phyloP scores from a whole-genome alignment of 2,888 invertebrate genomes.

The Drosophila ezoana region DNA sequence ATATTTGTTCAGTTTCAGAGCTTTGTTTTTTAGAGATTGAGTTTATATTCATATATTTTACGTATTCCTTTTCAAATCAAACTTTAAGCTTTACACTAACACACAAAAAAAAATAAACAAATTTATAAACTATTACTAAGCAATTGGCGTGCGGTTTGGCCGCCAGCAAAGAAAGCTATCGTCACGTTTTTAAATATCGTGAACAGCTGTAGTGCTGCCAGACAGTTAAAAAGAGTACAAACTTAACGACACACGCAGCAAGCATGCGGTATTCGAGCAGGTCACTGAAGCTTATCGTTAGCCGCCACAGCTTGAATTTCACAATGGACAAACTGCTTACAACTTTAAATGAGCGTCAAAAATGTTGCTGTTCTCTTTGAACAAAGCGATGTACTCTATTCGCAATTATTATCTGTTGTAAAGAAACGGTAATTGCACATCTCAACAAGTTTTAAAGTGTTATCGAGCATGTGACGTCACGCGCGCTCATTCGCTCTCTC shows the following conservation, averaged over 20 bases:
- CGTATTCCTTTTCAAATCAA: no score
- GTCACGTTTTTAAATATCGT: constrained; percentile 4
- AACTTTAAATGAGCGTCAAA: not conserved
- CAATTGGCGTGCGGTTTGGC: not conserved
- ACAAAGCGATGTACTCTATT: not conserved
- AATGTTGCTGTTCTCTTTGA: no score
- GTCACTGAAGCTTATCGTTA: constrained; percentile 8
- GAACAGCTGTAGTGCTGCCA: constrained; percentile 23
- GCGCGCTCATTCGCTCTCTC: not conserved
- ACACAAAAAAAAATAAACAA: not conserved
- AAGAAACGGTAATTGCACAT: no score
- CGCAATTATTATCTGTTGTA: not conserved
- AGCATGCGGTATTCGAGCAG: not conserved
- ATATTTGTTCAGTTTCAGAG: not conserved
- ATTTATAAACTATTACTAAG: not conserved
- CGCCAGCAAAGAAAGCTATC: constrained; percentile 1
- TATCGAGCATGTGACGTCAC: constrained; percentile 28
- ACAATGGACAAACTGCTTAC: not conserved
- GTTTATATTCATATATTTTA: no score
- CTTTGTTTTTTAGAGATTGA: not conserved
- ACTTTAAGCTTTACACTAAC: not conserved
- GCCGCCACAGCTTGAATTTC: not conserved
- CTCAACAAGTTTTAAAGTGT: no score
- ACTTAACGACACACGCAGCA: not conserved
- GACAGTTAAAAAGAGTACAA: constrained; percentile 5